phyloP scores from a whole-genome alignment of 35 echinoderm and acorn worm genomes.

The Ophioderma brevispina region DNA sequence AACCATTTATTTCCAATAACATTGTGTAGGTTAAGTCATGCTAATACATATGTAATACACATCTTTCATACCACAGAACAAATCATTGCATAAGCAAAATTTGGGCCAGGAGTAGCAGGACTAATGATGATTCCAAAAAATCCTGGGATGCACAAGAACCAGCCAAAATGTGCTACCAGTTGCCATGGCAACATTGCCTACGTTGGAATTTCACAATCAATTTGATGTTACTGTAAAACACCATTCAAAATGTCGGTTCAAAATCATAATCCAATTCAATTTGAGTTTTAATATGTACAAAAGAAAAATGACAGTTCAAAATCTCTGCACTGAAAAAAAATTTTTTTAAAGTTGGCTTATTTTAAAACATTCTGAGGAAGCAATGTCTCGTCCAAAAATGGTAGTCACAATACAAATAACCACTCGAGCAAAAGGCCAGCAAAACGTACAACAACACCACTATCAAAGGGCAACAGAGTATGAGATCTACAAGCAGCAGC shows the following conservation, averaged over 20 bases:
- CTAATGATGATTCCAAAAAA: neutral
- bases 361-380: neutral
- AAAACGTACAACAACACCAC: neutral
- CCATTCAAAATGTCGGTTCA: no score
- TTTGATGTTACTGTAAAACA: no score
- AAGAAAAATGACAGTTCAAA: no score
- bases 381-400: neutral
- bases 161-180: neutral
- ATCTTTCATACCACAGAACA: neutral
- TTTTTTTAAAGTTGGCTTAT: no score
- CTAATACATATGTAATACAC: neutral
- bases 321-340: no score
- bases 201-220: no score
- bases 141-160: neutral
- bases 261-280: no score
- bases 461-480: neutral
- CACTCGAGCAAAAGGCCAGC: neutral
- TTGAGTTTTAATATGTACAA: no score
- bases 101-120: neutral
- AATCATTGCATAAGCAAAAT: neutral
- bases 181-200: neutral
- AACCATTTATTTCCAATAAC: neutral
- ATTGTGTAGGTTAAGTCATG: neutral
- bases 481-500: neutral
- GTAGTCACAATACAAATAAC: no score